Percentiles rank a stretch among this genome's conserved stretches.
Evolutionary conservation across 2,113 vertebrate genomes (phyloP).

Genomic region (Emydocephalus ijimae): DNA sequence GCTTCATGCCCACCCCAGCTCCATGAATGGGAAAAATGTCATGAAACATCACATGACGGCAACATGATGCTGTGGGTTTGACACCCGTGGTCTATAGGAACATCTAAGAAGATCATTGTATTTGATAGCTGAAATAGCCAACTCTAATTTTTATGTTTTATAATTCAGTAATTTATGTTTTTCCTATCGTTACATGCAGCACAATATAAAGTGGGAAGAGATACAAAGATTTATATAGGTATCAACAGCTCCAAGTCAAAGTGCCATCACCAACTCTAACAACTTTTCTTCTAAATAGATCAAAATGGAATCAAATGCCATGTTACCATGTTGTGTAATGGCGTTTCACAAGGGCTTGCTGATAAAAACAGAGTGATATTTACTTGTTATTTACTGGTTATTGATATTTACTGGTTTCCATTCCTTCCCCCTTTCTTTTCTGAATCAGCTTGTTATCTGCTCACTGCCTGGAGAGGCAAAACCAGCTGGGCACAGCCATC

Average conservation of each 20-base stretch:
- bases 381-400: no score
- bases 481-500: conserved; percentile 41
- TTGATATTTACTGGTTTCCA: conserved; percentile 9
- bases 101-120: not conserved
- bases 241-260: not conserved
- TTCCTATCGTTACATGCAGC: not conserved
- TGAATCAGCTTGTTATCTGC: conserved; percentile 64
- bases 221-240: not conserved
- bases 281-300: not conserved
- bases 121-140: not conserved
- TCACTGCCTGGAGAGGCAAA: conserved; percentile 2
- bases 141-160: not conserved
- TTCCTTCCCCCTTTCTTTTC: conserved; percentile 53
- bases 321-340: conserved; percentile 18
- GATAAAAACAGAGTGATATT: conserved; percentile 52
- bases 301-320: conserved; percentile 11
- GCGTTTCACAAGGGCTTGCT: conserved; percentile 27
- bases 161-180: not conserved
- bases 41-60: no score
- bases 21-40: no score
- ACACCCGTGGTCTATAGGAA: not conserved
- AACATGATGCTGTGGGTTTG: no score
- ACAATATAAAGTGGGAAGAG: not conserved
- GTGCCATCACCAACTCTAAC: not conserved
- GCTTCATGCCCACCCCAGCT: no score